phyloP scores from a whole-genome alignment of 2,797 vertebrate species.

The Sebastes miniatus region DNA sequence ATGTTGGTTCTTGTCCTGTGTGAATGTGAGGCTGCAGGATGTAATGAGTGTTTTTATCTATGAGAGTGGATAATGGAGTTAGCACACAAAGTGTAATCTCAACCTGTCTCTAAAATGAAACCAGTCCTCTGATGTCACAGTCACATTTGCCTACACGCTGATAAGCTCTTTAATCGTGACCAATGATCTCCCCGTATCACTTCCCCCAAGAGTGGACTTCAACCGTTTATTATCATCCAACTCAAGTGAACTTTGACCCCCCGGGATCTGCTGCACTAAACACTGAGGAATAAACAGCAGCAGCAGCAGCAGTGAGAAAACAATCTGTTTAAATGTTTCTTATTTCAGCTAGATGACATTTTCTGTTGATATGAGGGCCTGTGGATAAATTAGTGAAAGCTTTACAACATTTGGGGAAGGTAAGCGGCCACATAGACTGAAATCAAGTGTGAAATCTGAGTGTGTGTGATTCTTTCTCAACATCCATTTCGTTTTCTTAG shows the following conservation, averaged over 20 bases:
- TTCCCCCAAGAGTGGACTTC: constrained; percentile 60
- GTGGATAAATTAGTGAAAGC: constrained; percentile 12
- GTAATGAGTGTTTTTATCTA: neutral
- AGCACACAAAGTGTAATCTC: neutral
- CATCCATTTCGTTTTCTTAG: neutral
- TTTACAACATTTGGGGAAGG: constrained; percentile 34
- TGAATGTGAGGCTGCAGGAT: neutral
- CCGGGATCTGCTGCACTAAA: neutral
- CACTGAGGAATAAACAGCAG: neutral
- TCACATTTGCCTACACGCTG: neutral
- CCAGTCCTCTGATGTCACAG: neutral
- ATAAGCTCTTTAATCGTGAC: constrained; percentile 16
- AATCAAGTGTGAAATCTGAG: neutral
- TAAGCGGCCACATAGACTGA: constrained; percentile 11
- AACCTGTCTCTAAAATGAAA: constrained; percentile 7
- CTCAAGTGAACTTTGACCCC: constrained; percentile 61
- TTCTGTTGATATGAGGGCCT: constrained; percentile 13
- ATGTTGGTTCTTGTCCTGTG: neutral
- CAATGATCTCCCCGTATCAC: constrained; percentile 19
- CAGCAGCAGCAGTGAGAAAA: constrained; percentile 20
- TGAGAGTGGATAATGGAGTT: neutral
- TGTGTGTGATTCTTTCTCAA: neutral
- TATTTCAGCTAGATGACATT: neutral
- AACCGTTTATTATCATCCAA: constrained; percentile 40
- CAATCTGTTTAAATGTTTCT: neutral